Base-by-base conservation (phyloP, 1,140 invertebrate genomes). In the Drosophila asahinai region DNA sequence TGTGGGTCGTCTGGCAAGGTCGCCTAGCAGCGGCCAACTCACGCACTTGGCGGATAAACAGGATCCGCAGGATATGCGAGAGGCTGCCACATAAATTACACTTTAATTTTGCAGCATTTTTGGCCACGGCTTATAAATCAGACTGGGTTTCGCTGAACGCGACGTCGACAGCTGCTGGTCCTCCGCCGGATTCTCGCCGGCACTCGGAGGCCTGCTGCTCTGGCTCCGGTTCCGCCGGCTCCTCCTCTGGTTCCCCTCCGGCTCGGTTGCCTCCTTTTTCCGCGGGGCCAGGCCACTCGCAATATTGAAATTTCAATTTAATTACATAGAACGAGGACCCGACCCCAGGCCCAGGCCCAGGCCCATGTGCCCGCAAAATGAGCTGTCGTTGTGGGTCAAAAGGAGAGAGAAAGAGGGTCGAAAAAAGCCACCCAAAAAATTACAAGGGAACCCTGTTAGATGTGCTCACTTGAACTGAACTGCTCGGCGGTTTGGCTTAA, bases 251-350 rank as follows among this genome's bases (percentile, higher is more conserved):
- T 22, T 58, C 22, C 33, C 9, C 33, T 27, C 30, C 14, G 33
- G 17, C 36, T 36, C 11, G 9, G 36, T 11, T 25, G 36, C 57
- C 33, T 27, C 14, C 61, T 15, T 40, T 47, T 55, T 70, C 59
- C 33, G 43, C 47, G 19, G 48, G 27, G 47, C 48, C 67, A 58
- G 67, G 83, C 68, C 78, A 68, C 62, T 83, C 75, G 86, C 86
- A 87, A 87, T 90, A 90, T 90, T 90, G 86, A 90, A 90, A 90
- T 90, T 90, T 90, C 86, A 90, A 90, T 90, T 90, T 90, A 90
- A 90, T 90, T 90, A 90, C 86, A 86, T 86, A 90, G 81, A 83
- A 77, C 72, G 63, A 63, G 66, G 67, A 74, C 55, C 76, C 58
- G 61, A 72, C 74, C 83, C 45, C 82, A 55, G 45, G 63, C 74